These are phyloP conservation scores for Teleogryllus oceanicus DNA, from an alignment of 2,888 invertebrate genomes.

Conservation along the genomic window DNA sequence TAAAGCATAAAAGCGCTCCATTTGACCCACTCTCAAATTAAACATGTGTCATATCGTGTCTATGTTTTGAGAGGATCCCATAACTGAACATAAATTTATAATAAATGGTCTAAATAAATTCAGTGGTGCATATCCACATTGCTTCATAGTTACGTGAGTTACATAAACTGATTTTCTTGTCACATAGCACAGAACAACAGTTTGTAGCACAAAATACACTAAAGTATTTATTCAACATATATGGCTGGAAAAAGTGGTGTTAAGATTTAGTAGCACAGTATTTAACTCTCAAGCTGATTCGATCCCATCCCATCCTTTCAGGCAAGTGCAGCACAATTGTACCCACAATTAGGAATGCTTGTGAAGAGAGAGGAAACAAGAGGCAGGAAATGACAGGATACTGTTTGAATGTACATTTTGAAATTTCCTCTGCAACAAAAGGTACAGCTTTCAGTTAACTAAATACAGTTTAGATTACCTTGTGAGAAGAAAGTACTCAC, in stretches of 20 bases:
- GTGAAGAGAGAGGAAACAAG: neutral
- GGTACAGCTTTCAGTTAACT: conserved; percentile 1
- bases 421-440: conserved; percentile 4
- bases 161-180: too few relatives aligned
- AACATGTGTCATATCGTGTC: neutral
- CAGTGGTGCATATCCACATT: too few relatives aligned
- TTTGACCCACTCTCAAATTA: neutral
- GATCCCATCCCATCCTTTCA: conserved; percentile 30
- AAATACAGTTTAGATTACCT: conserved; percentile 1
- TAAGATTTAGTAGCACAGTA: conserved; percentile 34
- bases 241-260: conserved; percentile 33
- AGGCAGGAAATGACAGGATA: neutral
- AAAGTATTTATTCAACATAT: conserved; percentile 12
- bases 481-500: neutral
- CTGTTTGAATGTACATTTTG: neutral
- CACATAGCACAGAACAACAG: neutral
- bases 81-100: neutral
- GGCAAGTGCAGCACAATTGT: conserved; percentile 31
- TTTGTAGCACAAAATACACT: neutral
- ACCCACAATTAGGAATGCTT: conserved; percentile 22
- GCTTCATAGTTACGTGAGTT: too few relatives aligned
- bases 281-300: conserved; percentile 26
- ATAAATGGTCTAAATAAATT: neutral
- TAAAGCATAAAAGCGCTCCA: neutral
- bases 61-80: conserved; percentile 33